phyloP scores from a whole-genome alignment of 2,113 vertebrate species.

The Felis catus region DNA sequence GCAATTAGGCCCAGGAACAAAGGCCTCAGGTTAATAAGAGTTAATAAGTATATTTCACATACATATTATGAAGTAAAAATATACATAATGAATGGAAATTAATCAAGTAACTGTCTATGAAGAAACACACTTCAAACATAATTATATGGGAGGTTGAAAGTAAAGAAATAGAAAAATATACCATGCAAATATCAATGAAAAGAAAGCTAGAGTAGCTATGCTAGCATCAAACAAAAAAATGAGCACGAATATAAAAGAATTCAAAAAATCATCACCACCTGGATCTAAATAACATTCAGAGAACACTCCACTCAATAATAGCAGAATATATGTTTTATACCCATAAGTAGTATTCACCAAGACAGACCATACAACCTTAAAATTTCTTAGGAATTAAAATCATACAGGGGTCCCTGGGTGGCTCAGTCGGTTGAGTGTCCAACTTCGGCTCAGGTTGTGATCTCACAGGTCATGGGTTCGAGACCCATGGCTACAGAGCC shows the following conservation, averaged over 20 bases:
- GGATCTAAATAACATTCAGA: neutral
- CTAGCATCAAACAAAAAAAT: neutral
- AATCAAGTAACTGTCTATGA: neutral
- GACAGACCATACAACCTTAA: neutral
- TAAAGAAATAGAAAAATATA: neutral
- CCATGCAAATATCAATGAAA: neutral
- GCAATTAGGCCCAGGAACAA: neutral
- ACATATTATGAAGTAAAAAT: neutral
- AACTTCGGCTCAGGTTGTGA: too few species aligned
- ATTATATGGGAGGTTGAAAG: neutral
- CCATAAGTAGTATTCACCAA: neutral
- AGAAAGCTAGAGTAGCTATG: neutral
- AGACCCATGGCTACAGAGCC: too few species aligned
- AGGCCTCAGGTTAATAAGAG: neutral
- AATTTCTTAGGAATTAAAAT: neutral
- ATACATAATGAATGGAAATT: neutral
- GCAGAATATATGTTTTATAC: neutral
- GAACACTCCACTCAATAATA: neutral
- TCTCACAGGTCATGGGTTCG: too few species aligned
- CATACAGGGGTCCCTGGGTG: too few species aligned
- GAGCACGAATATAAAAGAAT: neutral
- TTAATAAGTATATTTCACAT: neutral
- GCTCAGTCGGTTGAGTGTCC: too few species aligned
- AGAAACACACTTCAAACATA: neutral
- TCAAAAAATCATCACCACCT: neutral